Percentiles rank a stretch among this genome's conserved stretches.
phyloP scores from a whole-genome alignment of 2,797 vertebrate genomes.

The Simalia tracyae region DNA sequence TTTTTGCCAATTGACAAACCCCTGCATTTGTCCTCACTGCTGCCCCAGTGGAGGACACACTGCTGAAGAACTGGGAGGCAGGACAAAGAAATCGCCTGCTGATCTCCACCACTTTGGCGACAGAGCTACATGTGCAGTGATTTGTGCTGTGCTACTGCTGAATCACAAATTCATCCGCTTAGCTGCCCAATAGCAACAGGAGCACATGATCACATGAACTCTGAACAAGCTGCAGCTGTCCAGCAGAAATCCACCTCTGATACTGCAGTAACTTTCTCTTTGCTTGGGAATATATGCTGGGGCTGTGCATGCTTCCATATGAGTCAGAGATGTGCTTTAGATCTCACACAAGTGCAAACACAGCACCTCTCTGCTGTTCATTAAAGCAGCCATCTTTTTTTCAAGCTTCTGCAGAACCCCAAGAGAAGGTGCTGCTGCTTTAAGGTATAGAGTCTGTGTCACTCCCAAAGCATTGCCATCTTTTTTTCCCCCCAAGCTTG shows the following conservation, averaged over 20 bases:
- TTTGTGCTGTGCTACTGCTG: neutral
- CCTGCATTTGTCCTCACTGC: neutral
- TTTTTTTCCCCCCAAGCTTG: neutral
- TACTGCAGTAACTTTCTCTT: neutral
- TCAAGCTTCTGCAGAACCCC: neutral
- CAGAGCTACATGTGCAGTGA: neutral
- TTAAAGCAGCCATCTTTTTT: neutral
- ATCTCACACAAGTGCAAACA: neutral
- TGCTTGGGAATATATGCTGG: neutral
- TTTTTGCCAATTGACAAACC: neutral
- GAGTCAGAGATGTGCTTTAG: neutral
- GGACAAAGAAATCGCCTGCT: neutral
- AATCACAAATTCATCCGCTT: neutral
- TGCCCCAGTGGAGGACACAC: neutral
- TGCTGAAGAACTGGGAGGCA: neutral
- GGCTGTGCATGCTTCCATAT: neutral
- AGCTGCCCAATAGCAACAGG: neutral
- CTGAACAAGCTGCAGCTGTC: neutral
- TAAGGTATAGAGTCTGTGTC: neutral
- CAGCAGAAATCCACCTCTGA: neutral
- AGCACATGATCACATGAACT: neutral
- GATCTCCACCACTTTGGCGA: neutral
- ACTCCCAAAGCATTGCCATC: neutral
- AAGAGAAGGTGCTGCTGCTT: neutral
- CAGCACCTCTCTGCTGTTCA: neutral